These are phyloP conservation scores for Allophyes oxyacanthae DNA, from an alignment of 2,888 invertebrate species.

Conservation along the genomic window DNA sequence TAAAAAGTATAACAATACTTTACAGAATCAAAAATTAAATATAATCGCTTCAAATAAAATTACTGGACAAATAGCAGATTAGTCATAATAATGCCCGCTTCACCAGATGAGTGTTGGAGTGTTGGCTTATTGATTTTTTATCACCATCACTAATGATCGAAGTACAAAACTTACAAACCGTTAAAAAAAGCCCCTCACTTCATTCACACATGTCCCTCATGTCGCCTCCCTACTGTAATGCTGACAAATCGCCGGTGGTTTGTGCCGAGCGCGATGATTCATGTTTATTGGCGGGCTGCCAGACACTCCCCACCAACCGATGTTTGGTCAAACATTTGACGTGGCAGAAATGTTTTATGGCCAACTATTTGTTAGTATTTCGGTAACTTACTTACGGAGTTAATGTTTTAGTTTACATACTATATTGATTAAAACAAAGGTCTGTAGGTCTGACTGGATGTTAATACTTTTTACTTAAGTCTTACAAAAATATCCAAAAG, in stretches of 20 bases:
- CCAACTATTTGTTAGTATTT: slow-evolving; percentile 53
- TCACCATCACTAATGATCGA: slow-evolving; percentile 34
- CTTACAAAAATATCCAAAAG: no score
- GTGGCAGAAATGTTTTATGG: slow-evolving; percentile 46
- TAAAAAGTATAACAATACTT: no score
- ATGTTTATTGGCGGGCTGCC: slow-evolving; percentile 78
- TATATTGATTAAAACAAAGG: neutral
- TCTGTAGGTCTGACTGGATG: neutral
- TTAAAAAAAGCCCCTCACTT: slow-evolving; percentile 51
- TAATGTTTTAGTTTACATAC: slow-evolving; percentile 12
- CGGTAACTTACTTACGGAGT: slow-evolving; percentile 29
- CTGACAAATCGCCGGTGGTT: slow-evolving; percentile 83
- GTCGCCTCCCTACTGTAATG: slow-evolving; percentile 68
- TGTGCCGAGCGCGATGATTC: slow-evolving; percentile 80
- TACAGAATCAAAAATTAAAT: no score
- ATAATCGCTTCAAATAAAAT: no score
- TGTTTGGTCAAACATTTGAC: slow-evolving; percentile 59
- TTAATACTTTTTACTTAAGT: no score
- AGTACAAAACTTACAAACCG: slow-evolving; percentile 37
- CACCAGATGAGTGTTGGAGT: neutral
- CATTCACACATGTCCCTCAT: slow-evolving; percentile 53
- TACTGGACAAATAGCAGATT: no score
- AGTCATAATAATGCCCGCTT: no score
- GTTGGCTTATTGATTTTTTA: slow-evolving; percentile 40
- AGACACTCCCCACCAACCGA: slow-evolving; percentile 63